phyloP scores from a whole-genome alignment of 35 echinoderm and acorn worm genomes.

The Lytechinus pictus region DNA sequence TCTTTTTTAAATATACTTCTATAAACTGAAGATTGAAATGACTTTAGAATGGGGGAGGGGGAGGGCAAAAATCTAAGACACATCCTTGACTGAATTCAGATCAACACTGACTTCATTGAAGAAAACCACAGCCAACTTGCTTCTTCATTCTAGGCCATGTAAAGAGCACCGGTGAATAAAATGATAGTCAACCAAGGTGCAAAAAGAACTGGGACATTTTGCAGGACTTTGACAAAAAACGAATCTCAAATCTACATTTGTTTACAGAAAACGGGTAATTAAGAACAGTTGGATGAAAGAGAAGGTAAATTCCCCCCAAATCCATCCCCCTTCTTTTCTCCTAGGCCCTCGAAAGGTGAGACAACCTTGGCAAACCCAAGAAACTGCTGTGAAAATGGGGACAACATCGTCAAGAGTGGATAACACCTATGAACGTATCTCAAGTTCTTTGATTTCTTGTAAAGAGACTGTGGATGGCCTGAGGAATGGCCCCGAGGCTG shows the following conservation, averaged over 20 bases:
- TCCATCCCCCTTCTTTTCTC: neutral
- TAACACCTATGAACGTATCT: neutral
- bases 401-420: neutral
- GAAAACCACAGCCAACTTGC: too few species aligned
- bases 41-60: too few species aligned
- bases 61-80: too few species aligned
- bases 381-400: neutral
- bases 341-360: neutral
- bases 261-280: neutral
- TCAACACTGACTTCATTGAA: neutral
- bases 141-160: neutral
- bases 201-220: too few species aligned
- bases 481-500: neutral
- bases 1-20: too few species aligned
- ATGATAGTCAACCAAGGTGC: too few species aligned
- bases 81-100: neutral
- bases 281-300: neutral
- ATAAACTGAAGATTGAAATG: too few species aligned
- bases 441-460: conserved; percentile 3
- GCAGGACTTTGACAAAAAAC: neutral
- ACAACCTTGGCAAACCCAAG: neutral
- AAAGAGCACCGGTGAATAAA: neutral
- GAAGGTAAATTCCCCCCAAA: neutral
- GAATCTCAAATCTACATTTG: neutral
- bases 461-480: neutral